Base-by-base conservation (phyloP, 1,140 invertebrate genomes). In the Polypedilum vanderplanki region DNA sequence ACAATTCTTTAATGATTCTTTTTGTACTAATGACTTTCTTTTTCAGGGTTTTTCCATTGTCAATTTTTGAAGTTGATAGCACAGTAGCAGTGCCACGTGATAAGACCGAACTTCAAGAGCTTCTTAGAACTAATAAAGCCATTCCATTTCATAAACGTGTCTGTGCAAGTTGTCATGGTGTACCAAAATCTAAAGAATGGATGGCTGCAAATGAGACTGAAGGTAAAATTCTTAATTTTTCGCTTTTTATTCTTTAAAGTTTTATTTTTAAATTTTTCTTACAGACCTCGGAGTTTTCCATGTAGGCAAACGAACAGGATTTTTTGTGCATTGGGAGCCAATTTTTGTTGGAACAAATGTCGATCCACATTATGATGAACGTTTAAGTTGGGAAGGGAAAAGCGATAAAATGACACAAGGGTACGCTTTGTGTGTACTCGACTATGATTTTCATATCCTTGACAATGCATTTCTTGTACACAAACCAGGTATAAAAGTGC, bases 341-440 rank as follows among this genome's bases (percentile, higher is more conserved):
- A 94, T 95, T 77, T 95, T 91, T 77, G 94, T 95, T 76, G 93
- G 93, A 22, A 94, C 92, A 0, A 90, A 94, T 81, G 84, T 88
- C 8, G 94, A 96, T 80, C 94, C 95, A 0, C 85, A 93, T 74
- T 97, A 96, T 80, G 94, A 96, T 77, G 90, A 94, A 80, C 86
- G 93, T 80, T 87, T 94, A 20, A 93, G 90, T 79, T 95, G 93
- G 93, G 92, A 95, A 80, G 93, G 93, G 74, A 93, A 93, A 83
- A 93, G 92, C 81, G 93, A 95, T 82, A 95, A 95, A 86, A 97
- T 97, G 95, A 94, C 93, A 46, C 95, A 96, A 92, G 93, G 92
- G 76, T 95, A 95, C 82, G 88, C 91, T 46, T 85, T 95, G 67
- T 95, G 93, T 83, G 91, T 94, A 3, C 83, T 93, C 79, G 90